phyloP scores from a whole-genome alignment of 2,888 invertebrate genomes.

The Griposia aprilina region DNA sequence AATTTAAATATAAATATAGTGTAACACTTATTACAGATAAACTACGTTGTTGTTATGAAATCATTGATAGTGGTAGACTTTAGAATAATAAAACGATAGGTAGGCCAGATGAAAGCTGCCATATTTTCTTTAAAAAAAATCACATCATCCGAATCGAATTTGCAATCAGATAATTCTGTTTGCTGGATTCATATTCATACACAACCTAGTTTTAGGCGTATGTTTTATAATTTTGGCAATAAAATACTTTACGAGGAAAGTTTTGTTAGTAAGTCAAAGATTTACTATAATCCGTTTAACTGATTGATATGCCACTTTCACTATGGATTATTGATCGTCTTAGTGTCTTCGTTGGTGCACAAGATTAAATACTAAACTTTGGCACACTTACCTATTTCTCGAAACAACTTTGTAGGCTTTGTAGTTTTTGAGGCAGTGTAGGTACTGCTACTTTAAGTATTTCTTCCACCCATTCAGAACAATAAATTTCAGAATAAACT shows the following conservation, averaged over 20 bases:
- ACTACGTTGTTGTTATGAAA: neutral
- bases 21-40: neutral
- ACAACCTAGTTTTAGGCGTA: neutral
- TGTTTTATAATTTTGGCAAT: conserved; percentile 12
- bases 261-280: conserved; percentile 21
- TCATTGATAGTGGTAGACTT: neutral
- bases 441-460: neutral
- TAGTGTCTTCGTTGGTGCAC: neutral
- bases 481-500: neutral
- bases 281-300: conserved; percentile 51
- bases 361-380: conserved; percentile 5
- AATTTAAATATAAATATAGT: conserved; percentile 29
- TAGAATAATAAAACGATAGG: neutral
- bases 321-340: conserved; percentile 26
- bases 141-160: neutral
- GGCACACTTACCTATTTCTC: conserved; percentile 15
- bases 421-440: no score
- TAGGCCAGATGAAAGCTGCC: no score
- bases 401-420: neutral
- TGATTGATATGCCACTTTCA: conserved; percentile 39
- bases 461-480: neutral
- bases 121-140: conserved; percentile 1
- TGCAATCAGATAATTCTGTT: neutral
- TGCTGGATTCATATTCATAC: neutral
- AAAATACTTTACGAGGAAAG: conserved; percentile 12